Evolutionary conservation across 2,113 vertebrate species (phyloP).

Genomic region (Pungitius pungitius): DNA sequence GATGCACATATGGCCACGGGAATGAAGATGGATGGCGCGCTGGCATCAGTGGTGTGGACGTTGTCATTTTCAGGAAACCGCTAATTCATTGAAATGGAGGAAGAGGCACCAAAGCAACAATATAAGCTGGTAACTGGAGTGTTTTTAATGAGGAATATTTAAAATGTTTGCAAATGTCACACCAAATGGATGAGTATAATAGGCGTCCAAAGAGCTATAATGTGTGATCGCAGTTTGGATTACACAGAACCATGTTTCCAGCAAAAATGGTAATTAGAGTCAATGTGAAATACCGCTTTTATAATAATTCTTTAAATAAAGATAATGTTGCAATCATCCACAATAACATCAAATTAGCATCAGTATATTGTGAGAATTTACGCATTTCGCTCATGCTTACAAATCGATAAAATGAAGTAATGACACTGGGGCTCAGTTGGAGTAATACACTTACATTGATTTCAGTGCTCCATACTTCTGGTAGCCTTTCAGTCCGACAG

Average conservation of each 20-base stretch:
- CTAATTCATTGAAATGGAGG: slow-evolving; percentile 3
- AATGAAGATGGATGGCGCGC: slow-evolving; percentile 54
- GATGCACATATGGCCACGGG: not conserved
- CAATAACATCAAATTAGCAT: slow-evolving; percentile 11
- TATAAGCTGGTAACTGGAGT: not conserved
- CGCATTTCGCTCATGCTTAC: slow-evolving; percentile 21
- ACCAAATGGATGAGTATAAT: slow-evolving; percentile 25
- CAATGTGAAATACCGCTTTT: slow-evolving; percentile 30
- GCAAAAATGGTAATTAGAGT: slow-evolving; percentile 38
- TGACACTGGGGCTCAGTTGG: slow-evolving; percentile 43
- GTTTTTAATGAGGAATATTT: slow-evolving; percentile 17
- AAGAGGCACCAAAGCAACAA: not conserved
- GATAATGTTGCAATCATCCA: slow-evolving; percentile 3
- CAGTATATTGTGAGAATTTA: slow-evolving; percentile 13
- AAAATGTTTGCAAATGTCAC: slow-evolving; percentile 12
- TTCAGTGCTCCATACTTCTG: slow-evolving; percentile 3
- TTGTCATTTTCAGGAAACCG: slow-evolving; percentile 10
- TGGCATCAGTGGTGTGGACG: not conserved
- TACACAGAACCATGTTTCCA: slow-evolving; percentile 7
- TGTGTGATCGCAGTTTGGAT: slow-evolving; percentile 23
- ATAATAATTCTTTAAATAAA: slow-evolving; percentile 26
- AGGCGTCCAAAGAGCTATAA: slow-evolving; percentile 17
- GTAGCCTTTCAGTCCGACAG: slow-evolving; percentile 19
- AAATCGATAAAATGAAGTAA: slow-evolving; percentile 49
- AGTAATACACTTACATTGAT: slow-evolving; percentile 57